These are phyloP conservation scores for Mimumesa dahlbomi DNA, from an alignment of 2,888 invertebrate genomes.

Conservation along the genomic window DNA sequence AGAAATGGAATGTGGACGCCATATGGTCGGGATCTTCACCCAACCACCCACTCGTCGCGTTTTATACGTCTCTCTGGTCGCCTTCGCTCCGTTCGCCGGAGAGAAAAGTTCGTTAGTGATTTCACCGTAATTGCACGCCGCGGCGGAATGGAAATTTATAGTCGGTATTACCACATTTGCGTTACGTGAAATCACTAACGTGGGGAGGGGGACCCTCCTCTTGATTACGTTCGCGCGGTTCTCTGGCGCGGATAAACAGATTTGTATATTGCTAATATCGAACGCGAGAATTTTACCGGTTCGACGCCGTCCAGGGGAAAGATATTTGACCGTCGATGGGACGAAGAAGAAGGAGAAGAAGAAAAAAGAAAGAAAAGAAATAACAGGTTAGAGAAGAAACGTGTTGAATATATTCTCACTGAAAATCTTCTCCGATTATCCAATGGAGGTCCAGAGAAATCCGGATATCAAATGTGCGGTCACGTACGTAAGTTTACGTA, in stretches of 20 bases:
- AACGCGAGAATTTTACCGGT: no score
- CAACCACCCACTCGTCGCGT: conserved; percentile 64
- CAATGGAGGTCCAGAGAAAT: conserved; percentile 29
- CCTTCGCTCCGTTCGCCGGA: not conserved
- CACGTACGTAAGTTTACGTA: conserved; percentile 33
- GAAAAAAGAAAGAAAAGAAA: not conserved
- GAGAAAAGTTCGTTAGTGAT: conserved; percentile 44
- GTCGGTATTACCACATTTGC: conserved; percentile 29
- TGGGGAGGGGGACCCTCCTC: conserved; percentile 19
- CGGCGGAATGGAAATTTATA: conserved; percentile 41
- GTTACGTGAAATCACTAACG: conserved; percentile 42
- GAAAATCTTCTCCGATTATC: conserved; percentile 30
- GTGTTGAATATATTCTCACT: conserved; percentile 27
- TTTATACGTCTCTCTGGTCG: not conserved
- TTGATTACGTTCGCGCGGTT: conserved; percentile 10
- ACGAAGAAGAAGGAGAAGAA: not conserved
- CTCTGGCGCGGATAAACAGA: no score
- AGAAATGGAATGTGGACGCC: conserved; percentile 79
- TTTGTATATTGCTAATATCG: no score
- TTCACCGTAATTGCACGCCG: conserved; percentile 28
- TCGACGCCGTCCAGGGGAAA: not conserved
- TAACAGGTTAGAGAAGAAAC: not conserved
- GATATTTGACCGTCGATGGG: not conserved
- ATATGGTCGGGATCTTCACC: conserved; percentile 76
- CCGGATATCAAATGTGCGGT: conserved; percentile 46